Base-by-base conservation (phyloP, 2,888 invertebrate species). In the Cheilosia variabilis region DNA sequence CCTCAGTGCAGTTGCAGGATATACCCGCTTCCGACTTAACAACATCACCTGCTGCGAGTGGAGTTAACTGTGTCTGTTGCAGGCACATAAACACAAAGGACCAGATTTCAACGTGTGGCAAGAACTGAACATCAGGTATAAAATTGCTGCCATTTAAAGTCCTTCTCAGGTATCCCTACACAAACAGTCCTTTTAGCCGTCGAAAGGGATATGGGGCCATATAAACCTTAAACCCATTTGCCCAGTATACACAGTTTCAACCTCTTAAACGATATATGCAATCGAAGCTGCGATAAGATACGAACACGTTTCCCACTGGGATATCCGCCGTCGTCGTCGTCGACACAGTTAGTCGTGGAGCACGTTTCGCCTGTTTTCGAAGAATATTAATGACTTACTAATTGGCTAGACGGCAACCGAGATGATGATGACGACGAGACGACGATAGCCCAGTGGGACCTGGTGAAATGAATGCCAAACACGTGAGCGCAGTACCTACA, bases 311-410 rank as follows among this genome's bases (percentile, higher is more conserved):
- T 72, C 17, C 47, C 37, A n/a, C 53, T 19, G 52, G 53, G 60
- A 75, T 75, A 75, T 68, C 47, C 80, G 66, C 31, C 50, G 62
- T 45, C 15, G 19, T 34, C 37, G 0, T n/a, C n/a, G n/a, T 68
- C 62, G 22, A 24, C 19, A 43, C 22, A 52, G 50, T 60, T 68
- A 76, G 60, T 60, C 53, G 43, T 34, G 52, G 66, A 68, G 58
- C 66, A 76, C 66, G 66, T 76, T 60, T 43, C 43, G 76, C 76
- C 76, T 66, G 83, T 58, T 71, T 73, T 73, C 68, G 73, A 73
- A 66, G 68, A 73, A 83, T 83, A 83, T 83, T 79, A 79, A 83
- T 83, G 79, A 57, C 73, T 52, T 63, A 57, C 72, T 83, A 83
- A 83, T 83, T 83, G 83, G 66, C 79, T 50, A 50, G 83, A 63